Conservation (phyloP, 37 sponge, comb jelly and placozoan species). For the Beroe ovata region DNA sequence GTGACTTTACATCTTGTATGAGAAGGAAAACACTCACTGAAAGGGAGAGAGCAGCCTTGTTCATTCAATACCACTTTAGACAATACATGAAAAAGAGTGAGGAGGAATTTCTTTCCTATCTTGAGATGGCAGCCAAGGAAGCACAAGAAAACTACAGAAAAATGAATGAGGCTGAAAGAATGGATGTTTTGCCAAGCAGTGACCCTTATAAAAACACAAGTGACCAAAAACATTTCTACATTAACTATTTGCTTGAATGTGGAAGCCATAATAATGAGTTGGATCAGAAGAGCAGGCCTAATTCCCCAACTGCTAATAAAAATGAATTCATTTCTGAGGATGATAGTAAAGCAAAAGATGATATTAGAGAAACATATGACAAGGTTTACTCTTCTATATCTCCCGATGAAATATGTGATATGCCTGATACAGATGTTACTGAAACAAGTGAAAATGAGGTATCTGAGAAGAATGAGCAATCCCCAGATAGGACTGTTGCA, state of each 20-base stretch:
- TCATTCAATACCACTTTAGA: slow-evolving; percentile 11
- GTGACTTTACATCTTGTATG: background rate
- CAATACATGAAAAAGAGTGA: slow-evolving; percentile 35
- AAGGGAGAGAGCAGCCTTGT: background rate
- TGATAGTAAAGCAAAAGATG: background rate
- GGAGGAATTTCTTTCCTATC: background rate
- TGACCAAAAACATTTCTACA: background rate
- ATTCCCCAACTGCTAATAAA: too few species aligned
- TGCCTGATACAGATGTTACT: background rate
- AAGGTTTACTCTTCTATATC: background rate
- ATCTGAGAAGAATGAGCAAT: too few species aligned
- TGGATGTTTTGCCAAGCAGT: background rate
- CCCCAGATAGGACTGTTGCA: too few species aligned
- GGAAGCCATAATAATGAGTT: too few species aligned
- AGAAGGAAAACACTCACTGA: background rate
- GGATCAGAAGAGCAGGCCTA: too few species aligned
- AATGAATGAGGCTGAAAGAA: slow-evolving; percentile 3
- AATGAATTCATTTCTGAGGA: background rate
- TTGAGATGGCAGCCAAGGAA: slow-evolving; percentile 3
- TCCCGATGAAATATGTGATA: background rate
- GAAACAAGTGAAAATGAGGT: background rate
- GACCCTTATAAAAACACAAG: background rate
- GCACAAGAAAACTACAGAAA: slow-evolving; percentile 16
- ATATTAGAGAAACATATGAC: background rate
- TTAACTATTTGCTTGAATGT: background rate